These are phyloP conservation scores for Capreolus pygargus DNA, from an alignment of 2,113 vertebrate genomes.

Conservation along the genomic window DNA sequence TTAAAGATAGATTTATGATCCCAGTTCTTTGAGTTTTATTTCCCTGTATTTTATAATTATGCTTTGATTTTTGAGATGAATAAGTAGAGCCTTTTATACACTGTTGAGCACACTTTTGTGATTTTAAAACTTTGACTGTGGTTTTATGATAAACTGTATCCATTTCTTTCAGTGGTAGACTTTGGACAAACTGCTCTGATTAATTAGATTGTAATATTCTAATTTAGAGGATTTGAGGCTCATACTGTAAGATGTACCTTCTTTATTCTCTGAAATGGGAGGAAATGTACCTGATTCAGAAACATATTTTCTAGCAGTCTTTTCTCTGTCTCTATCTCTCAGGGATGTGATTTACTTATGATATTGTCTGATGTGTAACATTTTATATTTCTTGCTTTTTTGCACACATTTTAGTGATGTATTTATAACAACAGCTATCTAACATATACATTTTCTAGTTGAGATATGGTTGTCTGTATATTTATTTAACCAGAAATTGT, in stretches of 20 bases:
- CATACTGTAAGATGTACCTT: background rate
- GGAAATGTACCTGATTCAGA: background rate
- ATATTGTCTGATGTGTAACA: background rate
- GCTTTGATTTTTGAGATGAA: background rate
- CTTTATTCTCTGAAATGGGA: background rate
- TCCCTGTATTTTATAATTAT: background rate
- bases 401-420: conserved; percentile 36
- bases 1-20: background rate
- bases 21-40: background rate
- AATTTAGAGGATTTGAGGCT: background rate
- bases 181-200: background rate
- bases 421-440: conserved; percentile 39
- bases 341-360: background rate
- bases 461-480: conserved; percentile 1
- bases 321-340: background rate
- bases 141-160: background rate
- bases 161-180: background rate
- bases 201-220: background rate
- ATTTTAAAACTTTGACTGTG: conserved; percentile 13
- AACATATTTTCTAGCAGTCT: background rate
- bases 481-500: conserved; percentile 58
- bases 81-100: background rate
- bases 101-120: background rate
- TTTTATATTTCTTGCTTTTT: conserved; percentile 45
- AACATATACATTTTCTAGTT: conserved; percentile 29